These are phyloP conservation scores for Oncorhynchus gorbuscha DNA, from an alignment of 2,113 vertebrate species.

Conservation along the genomic window DNA sequence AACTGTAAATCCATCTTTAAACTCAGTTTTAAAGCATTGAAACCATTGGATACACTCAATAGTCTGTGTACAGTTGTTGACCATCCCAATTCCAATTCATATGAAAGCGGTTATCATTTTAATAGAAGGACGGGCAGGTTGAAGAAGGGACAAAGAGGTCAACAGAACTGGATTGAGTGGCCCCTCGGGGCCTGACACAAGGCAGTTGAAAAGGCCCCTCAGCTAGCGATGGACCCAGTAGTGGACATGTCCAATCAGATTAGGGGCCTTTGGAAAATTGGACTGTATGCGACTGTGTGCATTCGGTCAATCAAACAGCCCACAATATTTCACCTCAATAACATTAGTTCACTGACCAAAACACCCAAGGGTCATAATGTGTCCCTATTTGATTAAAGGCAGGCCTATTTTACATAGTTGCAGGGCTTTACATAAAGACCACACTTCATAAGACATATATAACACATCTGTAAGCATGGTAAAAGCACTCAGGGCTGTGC, in stretches of 20 bases:
- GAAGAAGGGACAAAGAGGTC: conserved; percentile 62
- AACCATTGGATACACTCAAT: conserved; percentile 37
- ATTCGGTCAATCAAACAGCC: conserved; percentile 22
- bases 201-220: conserved; percentile 53
- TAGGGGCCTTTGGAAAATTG: conserved; percentile 54
- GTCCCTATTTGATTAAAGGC: conserved; percentile 2
- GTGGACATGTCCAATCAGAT: conserved; percentile 57
- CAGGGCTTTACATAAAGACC: neutral
- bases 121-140: conserved; percentile 51
- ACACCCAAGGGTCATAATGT: conserved; percentile 44
- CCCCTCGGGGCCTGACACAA: conserved; percentile 58
- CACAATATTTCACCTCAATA: conserved; percentile 32
- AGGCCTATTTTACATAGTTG: neutral
- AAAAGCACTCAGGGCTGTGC: no score
- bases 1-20: neutral
- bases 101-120: conserved; percentile 63
- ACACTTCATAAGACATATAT: no score
- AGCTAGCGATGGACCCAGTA: conserved; percentile 40
- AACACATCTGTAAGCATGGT: no score
- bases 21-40: conserved; percentile 41
- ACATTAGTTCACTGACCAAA: conserved; percentile 54
- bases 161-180: conserved; percentile 66
- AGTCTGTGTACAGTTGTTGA: conserved; percentile 48
- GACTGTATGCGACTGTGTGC: conserved; percentile 40
- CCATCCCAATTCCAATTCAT: neutral